Conservation (phyloP, 2,113 vertebrate species). For the Pterocles orientalis region DNA sequence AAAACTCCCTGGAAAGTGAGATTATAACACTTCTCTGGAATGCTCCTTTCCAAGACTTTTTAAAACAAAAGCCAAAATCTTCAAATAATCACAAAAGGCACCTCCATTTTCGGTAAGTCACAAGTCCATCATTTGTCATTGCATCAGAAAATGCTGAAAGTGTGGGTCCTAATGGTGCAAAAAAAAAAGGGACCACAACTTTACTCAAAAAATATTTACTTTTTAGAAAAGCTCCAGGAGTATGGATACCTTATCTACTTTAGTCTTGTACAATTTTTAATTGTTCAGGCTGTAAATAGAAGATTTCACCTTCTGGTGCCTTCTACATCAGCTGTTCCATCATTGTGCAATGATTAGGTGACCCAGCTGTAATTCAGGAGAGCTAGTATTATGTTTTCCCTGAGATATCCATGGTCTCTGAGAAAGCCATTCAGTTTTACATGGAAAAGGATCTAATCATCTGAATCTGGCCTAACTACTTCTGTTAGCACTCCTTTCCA, state of each 20-base stretch:
- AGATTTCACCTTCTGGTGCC: background rate
- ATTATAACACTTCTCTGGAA: background rate
- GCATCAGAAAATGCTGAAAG: background rate
- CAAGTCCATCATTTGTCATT: background rate
- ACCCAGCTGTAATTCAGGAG: background rate
- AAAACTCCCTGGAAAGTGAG: background rate
- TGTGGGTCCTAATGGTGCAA: rapidly evolving
- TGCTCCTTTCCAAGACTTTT: background rate
- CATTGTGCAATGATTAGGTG: background rate
- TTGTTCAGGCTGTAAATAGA: background rate
- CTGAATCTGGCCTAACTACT: background rate
- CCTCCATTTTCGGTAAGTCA: background rate
- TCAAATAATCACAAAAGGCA: background rate
- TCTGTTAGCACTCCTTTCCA: background rate
- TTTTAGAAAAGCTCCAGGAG: background rate
- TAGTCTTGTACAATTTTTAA: background rate
- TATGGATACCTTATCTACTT: background rate
- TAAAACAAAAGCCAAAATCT: background rate
- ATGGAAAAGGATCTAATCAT: background rate
- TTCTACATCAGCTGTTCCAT: background rate
- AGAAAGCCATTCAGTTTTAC: background rate
- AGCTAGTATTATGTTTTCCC: background rate
- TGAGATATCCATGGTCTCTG: background rate
- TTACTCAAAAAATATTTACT: background rate
- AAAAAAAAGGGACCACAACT: background rate